A percentile compares a stretch with the other conserved stretches of the same genome.
Conservation (phyloP, 35 echinoderm and acorn worm species). For the Diadema setosum region DNA sequence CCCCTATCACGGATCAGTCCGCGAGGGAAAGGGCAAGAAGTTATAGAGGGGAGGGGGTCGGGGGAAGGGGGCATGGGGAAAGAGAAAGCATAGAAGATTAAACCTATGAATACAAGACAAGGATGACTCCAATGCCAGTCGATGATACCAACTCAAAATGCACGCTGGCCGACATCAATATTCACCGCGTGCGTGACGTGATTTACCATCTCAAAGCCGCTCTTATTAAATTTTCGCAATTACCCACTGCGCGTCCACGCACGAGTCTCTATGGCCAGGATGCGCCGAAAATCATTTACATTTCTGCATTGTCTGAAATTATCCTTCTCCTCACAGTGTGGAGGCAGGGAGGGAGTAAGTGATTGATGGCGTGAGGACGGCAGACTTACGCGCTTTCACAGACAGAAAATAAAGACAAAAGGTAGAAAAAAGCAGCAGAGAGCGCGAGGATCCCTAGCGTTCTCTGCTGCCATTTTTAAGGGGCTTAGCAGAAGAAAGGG, state of each 20-base stretch:
- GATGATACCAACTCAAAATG: too few relatives aligned
- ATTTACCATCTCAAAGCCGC: background rate
- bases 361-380: background rate
- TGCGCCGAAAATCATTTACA: background rate
- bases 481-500: background rate
- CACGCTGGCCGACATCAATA: background rate
- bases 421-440: too few relatives aligned
- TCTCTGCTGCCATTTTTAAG: background rate
- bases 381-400: background rate
- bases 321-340: background rate
- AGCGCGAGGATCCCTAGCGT: too few relatives aligned
- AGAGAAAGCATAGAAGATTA: too few relatives aligned
- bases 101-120: too few relatives aligned
- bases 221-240: constrained; percentile 16
- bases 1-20: too few relatives aligned
- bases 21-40: too few relatives aligned
- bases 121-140: too few relatives aligned
- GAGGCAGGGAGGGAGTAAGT: background rate
- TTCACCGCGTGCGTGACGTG: background rate
- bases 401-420: too few relatives aligned
- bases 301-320: background rate
- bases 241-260: background rate
- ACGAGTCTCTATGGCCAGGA: background rate
- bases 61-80: too few relatives aligned
- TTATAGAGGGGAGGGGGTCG: too few relatives aligned